Evolutionary conservation across 2,113 vertebrate genomes (phyloP), one percentile per base, ranked within the genome.

Genomic region (Cacatua alba): DNA sequence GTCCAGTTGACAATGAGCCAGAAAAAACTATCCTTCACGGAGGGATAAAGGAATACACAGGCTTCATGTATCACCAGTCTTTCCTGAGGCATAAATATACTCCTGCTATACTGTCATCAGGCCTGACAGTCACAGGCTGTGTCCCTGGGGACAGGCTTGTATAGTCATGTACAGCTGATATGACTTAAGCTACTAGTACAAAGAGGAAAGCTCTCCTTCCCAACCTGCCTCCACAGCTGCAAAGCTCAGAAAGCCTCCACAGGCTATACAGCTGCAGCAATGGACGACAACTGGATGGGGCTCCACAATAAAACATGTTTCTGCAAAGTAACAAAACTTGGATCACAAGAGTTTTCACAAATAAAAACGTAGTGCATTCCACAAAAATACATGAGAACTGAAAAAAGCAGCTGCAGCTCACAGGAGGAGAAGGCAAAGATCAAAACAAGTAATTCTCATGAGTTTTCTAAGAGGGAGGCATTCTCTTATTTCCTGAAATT

Each of bases 341-440:
- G 57, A 95, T 79, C n/a, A 29, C 37, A 46, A 60, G 29, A 86
- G 29, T 13, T 82, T 91, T 64, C 18, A 72, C 80, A 83, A 93
- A 90, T 37, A 78, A 67, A 74, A 87, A 80, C n/a, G 35, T 28
- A 83, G 25, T 57, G 59, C 77, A 76, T 86, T 89, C 92, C 90
- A 86, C 49, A 86, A 79, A 91, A 88, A 67, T 60, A 68, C 4
- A 4, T 17, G 81, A 31, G 70, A 93, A 75, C 59, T 39, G 43
- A 90, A 87, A 67, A 55, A 94, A 88, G 44, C 94, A 96, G 94
- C 88, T 96, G 88, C 88, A 96, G 88, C 65, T 44, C 90, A 82
- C 65, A 78, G 80, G 41, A 90, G 41, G 62, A 82, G 80, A 79
- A 92, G 39, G 26, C 85, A 95, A 93, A 75, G 68, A 88, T 59